phyloP scores from a whole-genome alignment of 1,140 invertebrate species.

The Sesamia nonagrioides region DNA sequence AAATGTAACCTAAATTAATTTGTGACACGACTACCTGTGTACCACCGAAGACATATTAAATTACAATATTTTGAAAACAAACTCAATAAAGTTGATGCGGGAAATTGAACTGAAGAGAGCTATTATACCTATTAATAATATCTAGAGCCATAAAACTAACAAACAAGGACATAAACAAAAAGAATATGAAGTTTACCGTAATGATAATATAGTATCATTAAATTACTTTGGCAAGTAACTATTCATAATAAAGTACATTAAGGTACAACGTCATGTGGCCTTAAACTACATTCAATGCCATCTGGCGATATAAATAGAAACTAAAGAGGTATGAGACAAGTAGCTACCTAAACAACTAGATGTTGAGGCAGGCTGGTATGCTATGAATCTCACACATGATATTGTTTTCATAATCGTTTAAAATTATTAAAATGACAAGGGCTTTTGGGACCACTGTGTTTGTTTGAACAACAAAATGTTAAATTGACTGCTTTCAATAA shows the following conservation, averaged over 20 bases:
- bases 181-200: no score
- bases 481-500: slow-evolving; percentile 84
- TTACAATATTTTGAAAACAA: not conserved
- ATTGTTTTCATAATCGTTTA: slow-evolving; percentile 50
- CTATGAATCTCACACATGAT: not conserved
- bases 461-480: slow-evolving; percentile 83
- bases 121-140: not conserved
- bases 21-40: slow-evolving; percentile 32
- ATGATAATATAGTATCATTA: no score
- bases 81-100: not conserved
- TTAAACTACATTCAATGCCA: not conserved
- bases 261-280: not conserved
- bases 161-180: no score
- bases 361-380: not conserved
- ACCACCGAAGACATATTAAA: not conserved
- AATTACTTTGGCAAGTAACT: no score
- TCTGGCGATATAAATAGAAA: not conserved
- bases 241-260: no score
- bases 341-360: not conserved
- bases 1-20: slow-evolving; percentile 52
- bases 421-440: slow-evolving; percentile 73
- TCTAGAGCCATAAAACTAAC: not conserved
- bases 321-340: not conserved
- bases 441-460: slow-evolving; percentile 68
- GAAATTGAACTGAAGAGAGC: not conserved